Percentiles rank a stretch among this genome's conserved stretches.
These are phyloP conservation scores for Rhincodon typus DNA, from an alignment of 2,797 vertebrate species.

Conservation along the genomic window DNA sequence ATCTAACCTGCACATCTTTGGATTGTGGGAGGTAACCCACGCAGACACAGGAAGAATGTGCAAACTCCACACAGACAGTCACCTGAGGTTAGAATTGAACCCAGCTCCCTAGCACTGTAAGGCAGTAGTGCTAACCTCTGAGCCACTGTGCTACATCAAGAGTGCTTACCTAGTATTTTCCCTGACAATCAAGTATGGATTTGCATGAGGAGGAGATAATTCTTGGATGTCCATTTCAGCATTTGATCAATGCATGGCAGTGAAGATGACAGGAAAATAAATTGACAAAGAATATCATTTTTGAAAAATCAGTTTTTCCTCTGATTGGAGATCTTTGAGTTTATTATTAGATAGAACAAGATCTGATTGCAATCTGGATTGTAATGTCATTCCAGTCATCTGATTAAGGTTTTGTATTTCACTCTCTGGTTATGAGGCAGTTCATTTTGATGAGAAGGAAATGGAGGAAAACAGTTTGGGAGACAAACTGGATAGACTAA, in stretches of 20 bases:
- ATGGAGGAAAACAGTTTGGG: background rate
- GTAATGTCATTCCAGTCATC: background rate
- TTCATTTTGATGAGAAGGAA: background rate
- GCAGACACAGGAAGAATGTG: too few species aligned
- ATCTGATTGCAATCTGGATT: slow-evolving; percentile 19
- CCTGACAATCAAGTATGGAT: background rate
- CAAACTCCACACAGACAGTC: too few species aligned
- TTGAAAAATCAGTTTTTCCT: background rate
- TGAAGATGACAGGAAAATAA: background rate
- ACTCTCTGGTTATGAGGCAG: background rate
- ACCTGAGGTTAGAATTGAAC: too few species aligned
- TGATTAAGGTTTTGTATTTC: background rate
- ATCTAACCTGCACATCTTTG: too few species aligned
- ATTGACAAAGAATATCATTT: background rate
- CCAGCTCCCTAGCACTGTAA: too few species aligned
- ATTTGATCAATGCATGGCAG: background rate
- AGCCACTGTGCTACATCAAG: too few species aligned
- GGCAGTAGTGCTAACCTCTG: too few species aligned
- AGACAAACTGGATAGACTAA: background rate
- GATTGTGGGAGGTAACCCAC: too few species aligned
- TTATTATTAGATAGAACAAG: background rate
- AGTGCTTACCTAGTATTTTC: too few species aligned
- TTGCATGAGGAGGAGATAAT: background rate
- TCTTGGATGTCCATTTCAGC: background rate
- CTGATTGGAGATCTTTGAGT: background rate